These are phyloP conservation scores for Dromius quadrimaculatus DNA, from an alignment of 2,888 invertebrate species.

Conservation along the genomic window DNA sequence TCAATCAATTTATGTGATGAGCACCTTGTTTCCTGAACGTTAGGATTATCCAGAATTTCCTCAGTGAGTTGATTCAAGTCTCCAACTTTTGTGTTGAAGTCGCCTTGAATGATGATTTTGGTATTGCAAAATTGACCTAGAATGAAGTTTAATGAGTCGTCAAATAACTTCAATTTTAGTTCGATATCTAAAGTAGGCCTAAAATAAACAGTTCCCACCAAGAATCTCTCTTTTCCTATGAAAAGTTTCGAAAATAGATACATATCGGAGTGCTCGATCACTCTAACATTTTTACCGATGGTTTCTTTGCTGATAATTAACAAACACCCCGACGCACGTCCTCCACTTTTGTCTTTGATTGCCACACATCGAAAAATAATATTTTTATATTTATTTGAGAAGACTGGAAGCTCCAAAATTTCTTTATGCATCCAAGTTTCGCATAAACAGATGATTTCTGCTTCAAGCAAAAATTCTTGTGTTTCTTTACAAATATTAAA, in stretches of 20 bases:
- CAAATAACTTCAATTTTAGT: not conserved
- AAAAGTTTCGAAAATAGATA: not conserved
- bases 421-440: not conserved
- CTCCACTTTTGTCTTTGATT: not conserved
- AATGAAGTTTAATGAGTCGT: not conserved
- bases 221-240: not conserved
- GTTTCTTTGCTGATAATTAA: not conserved
- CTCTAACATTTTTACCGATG: not conserved
- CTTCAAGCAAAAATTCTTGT: not conserved
- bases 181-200: not conserved
- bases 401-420: not conserved
- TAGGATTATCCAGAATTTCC: not conserved
- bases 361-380: too few relatives aligned
- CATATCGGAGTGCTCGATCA: not conserved
- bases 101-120: constrained; percentile 1
- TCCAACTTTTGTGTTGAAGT: not conserved
- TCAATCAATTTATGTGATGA: not conserved
- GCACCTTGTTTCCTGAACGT: not conserved
- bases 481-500: not conserved
- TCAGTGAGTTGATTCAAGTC: not conserved
- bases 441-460: not conserved
- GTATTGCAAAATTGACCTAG: not conserved
- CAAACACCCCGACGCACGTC: not conserved
- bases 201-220: not conserved
- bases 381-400: not conserved